Base-by-base conservation (phyloP, 2,888 invertebrate species). In the Arrhopalites spinosus region DNA sequence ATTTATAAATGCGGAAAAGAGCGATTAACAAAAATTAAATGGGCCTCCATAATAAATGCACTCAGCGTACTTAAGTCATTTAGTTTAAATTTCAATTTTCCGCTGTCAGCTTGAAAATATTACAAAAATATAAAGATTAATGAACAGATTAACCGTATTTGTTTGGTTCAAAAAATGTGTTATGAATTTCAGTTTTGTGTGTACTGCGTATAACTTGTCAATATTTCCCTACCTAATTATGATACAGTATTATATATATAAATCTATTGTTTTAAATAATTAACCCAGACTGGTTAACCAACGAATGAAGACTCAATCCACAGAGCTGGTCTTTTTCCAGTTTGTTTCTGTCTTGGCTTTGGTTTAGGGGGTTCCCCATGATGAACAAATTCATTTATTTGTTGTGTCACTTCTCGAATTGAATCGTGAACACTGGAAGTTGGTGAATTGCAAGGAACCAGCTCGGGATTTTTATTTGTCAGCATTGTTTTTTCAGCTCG, bases 221-320 rank as follows among this genome's bases (percentile, higher is more conserved):
- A n/a, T n/a, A n/a, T n/a, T 3, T 36, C 11, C 11, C 36, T 7
- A 11, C 36, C 11, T 36, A 36, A 36, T 7, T 36, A 36, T 36
- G 3, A 11, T 36, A 36, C 11, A 36, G 11, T 36, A 36, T 36
- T 7, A 36, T 36, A 36, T 36, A 36, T 36, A 36, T n/a, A n/a
- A n/a, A n/a, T n/a, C n/a, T n/a, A n/a, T n/a, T n/a, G n/a, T 7
- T 36, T 3, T 36, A 36, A 36, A 36, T 7, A 36, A 36, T 36
- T 36, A 36, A 36, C 11, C 5, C 3, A 5, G 50, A 15, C 8
- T 13, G 23, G 13, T 59, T 59, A 59, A 1, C 93, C 93, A 79
- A 93, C 92, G 86, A 96, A 96, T 81, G 95, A 95, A 86, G 94
- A 94, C 86, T 96, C 96, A 85, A 95, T 89, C 96, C 96, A 95